Percentiles rank a stretch among this genome's conserved stretches.
These are phyloP conservation scores for Phodopus roborovskii DNA, from an alignment of 2,113 vertebrate species.

Conservation along the genomic window DNA sequence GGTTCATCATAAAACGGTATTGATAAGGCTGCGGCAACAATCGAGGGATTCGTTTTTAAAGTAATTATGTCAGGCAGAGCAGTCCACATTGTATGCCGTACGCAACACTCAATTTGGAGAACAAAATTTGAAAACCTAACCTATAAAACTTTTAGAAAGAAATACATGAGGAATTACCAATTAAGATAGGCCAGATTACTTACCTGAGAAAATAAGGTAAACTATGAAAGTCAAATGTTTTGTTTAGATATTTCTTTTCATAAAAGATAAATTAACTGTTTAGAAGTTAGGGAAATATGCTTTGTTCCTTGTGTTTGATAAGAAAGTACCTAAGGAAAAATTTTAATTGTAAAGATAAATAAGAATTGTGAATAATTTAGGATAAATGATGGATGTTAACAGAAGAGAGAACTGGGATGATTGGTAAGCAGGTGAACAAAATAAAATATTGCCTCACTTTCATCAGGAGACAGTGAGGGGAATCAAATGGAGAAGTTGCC, in stretches of 20 bases:
- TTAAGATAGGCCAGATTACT: neutral
- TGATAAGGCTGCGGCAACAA: neutral
- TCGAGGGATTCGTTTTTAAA: neutral
- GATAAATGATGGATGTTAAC: neutral
- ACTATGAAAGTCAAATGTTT: slow-evolving; percentile 5
- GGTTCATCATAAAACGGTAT: neutral
- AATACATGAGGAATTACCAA: neutral
- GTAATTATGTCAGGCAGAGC: too few relatives aligned
- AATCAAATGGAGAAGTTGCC: neutral
- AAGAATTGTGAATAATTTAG: neutral
- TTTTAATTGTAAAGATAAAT: neutral
- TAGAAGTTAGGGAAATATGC: neutral
- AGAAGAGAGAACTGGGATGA: neutral
- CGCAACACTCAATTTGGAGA: neutral
- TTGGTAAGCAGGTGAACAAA: neutral
- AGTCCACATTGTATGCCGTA: too few relatives aligned
- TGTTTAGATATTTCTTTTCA: slow-evolving; percentile 34
- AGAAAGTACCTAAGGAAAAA: neutral
- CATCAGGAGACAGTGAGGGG: neutral
- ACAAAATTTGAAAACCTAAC: slow-evolving; percentile 20
- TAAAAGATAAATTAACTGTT: slow-evolving; percentile 15
- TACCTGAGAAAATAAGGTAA: neutral
- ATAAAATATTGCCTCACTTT: neutral
- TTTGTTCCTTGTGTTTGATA: neutral
- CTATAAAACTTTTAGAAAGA: neutral